Evolutionary conservation across 2,888 invertebrate species (phyloP).

Genomic region (Margaritifera margaritifera): DNA sequence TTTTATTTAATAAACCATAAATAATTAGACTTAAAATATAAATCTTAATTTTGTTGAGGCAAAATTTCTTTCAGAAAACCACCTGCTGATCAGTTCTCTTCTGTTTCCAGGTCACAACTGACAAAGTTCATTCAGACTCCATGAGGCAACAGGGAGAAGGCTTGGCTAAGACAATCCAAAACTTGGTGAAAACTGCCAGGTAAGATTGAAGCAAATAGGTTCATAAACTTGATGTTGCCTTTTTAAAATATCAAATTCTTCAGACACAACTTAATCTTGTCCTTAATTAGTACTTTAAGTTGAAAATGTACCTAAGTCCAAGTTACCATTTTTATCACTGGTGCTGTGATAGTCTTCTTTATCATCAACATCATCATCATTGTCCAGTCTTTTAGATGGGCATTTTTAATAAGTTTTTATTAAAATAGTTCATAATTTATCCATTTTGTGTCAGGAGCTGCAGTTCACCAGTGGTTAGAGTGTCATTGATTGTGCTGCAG

Average conservation of each 20-base stretch:
- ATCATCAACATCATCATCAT: too few relatives aligned
- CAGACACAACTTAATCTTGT: background rate
- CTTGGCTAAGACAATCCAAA: constrained; percentile 61
- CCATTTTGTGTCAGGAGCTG: too few relatives aligned
- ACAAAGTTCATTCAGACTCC: constrained; percentile 58
- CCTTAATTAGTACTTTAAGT: background rate
- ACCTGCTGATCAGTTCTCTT: background rate
- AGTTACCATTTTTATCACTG: background rate
- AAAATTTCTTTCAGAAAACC: background rate
- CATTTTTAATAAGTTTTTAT: too few relatives aligned
- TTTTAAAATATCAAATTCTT: background rate
- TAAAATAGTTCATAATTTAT: too few relatives aligned
- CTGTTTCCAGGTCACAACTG: constrained; percentile 64
- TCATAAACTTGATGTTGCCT: background rate
- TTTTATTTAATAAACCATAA: too few relatives aligned
- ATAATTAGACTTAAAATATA: too few relatives aligned
- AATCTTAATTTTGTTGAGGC: background rate
- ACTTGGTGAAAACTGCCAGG: constrained; percentile 69
- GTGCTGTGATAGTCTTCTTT: too few relatives aligned
- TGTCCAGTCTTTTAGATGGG: too few relatives aligned
- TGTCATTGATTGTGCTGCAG: too few relatives aligned
- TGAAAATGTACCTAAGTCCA: background rate
- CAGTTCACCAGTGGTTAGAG: too few relatives aligned
- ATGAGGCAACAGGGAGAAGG: constrained; percentile 60
- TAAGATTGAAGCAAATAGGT: constrained; percentile 23